Evolutionary conservation across 1,140 invertebrate species (phyloP).

Genomic region (Teleopsis dalmanni): DNA sequence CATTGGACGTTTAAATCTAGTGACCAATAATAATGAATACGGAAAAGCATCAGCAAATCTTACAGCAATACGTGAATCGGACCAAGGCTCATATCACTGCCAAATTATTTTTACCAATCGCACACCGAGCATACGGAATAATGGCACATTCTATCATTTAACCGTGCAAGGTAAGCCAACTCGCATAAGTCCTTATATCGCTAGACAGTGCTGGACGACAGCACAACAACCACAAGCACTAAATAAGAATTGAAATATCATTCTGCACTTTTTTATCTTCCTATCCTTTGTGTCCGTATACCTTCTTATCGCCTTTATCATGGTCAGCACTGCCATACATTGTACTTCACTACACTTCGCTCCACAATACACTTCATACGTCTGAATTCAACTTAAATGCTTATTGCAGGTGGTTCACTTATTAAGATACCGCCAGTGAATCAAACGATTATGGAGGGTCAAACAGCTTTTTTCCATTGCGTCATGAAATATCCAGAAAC

Average conservation of each 20-base stretch:
- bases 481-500: constrained; percentile 58
- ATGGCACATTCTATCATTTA: constrained; percentile 83
- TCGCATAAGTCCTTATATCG: too few species aligned
- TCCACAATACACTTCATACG: not conserved
- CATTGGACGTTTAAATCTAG: constrained; percentile 61
- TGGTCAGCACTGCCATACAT: not conserved
- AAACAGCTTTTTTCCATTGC: constrained; percentile 75
- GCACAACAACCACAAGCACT: not conserved
- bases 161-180: constrained; percentile 64
- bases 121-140: constrained; percentile 69
- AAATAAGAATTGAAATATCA: not conserved
- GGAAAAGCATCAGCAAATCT: constrained; percentile 80
- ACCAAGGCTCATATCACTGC: constrained; percentile 89
- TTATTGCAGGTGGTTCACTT: constrained; percentile 27
- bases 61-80: constrained; percentile 78
- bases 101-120: constrained; percentile 81
- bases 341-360: not conserved
- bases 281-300: not conserved
- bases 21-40: constrained; percentile 49
- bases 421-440: constrained; percentile 70
- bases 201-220: not conserved
- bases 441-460: constrained; percentile 77
- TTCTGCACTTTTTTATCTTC: not conserved
- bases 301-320: not conserved
- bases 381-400: not conserved